Evolutionary conservation across 1,140 invertebrate species (phyloP), one percentile per base, ranked within the genome.

Genomic region (Daktulosphaira vitifoliae): DNA sequence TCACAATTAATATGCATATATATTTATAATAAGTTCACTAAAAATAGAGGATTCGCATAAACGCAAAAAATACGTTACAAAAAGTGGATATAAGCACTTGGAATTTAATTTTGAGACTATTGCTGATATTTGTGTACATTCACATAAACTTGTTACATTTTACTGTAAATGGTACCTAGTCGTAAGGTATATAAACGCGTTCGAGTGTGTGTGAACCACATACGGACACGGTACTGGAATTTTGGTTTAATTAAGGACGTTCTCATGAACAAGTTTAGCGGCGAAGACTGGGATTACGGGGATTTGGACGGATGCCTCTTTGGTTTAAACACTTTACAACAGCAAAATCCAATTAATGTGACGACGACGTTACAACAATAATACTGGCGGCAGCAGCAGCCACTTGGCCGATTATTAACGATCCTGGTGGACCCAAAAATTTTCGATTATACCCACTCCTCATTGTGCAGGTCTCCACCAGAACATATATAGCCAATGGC

Each of bases 221-320:
- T n/a, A n/a, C n/a, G n/a, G n/a, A n/a, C n/a, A n/a, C n/a, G n/a
- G 16, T 13, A 9, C 18, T 2, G 51, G 56, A 62, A 62, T 62
- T 62, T 62, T 39, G 56, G 56, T 62, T 62, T 62, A 62, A 62
- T 62, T 62, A 62, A 62, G 56, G 56, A 62, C 42, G 56, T 48
- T 25, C 42, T 48, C 42, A 25, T 20, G 54, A 39, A 59, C 42
- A 44, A 22, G 42, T 39, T 37, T 15, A n/a, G 39, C 49, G 9
- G 38, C 26, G 39, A 39, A 8, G 54, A 39, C n/a, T 23, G 56
- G 56, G 56, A 62, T 62, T 62, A 62, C 42, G 42, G 56, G 56
- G 56, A 62, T 62, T 62, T 62, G 56, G 56, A 22, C 42, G 56
- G 42, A 62, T 62, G 56, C 56, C 56, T 46, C 42, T 62, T 46